A percentile compares a stretch with the other conserved stretches of the same genome.
These are phyloP conservation scores for Stichodactyla mertensii DNA, from an alignment of 64 coral and sea anemone species.

Conservation along the genomic window DNA sequence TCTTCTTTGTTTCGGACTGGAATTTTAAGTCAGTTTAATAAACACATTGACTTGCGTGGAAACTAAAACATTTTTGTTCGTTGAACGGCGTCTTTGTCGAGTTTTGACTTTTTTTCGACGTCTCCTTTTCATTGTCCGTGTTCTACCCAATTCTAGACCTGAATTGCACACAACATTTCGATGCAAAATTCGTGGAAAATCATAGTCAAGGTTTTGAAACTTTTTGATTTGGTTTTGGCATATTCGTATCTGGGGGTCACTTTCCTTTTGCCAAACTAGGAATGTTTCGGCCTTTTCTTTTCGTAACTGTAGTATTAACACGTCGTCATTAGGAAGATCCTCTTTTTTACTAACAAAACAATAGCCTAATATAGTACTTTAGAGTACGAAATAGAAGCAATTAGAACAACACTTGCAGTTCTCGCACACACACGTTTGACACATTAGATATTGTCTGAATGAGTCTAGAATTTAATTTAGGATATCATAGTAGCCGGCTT, in stretches of 20 bases:
- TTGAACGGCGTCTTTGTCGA: conserved; percentile 1
- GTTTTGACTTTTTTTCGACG: not conserved
- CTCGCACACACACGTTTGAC: conserved; percentile 5
- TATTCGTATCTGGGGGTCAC: conserved; percentile 35
- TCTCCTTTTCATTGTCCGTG: not conserved
- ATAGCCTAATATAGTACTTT: not conserved
- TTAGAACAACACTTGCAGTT: not conserved
- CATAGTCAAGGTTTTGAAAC: not conserved
- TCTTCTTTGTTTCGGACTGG: not conserved
- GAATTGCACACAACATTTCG: not conserved
- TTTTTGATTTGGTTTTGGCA: conserved; percentile 8
- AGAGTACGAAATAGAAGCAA: conserved; percentile 17
- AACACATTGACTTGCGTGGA: not conserved
- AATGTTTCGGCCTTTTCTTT: conserved; percentile 14
- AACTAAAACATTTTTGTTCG: not conserved
- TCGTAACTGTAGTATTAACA: conserved; percentile 24
- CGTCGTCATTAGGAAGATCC: conserved; percentile 28
- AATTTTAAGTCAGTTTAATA: not conserved
- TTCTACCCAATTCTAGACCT: not conserved
- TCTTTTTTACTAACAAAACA: conserved; percentile 11
- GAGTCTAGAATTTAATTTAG: not conserved
- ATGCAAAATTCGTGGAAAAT: not conserved
- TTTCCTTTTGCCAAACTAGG: conserved; percentile 14
- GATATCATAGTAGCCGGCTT: not conserved
- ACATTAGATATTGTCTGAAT: conserved; percentile 10